Conservation (phyloP, 2,113 vertebrate genomes). For the Aegithalos caudatus region DNA sequence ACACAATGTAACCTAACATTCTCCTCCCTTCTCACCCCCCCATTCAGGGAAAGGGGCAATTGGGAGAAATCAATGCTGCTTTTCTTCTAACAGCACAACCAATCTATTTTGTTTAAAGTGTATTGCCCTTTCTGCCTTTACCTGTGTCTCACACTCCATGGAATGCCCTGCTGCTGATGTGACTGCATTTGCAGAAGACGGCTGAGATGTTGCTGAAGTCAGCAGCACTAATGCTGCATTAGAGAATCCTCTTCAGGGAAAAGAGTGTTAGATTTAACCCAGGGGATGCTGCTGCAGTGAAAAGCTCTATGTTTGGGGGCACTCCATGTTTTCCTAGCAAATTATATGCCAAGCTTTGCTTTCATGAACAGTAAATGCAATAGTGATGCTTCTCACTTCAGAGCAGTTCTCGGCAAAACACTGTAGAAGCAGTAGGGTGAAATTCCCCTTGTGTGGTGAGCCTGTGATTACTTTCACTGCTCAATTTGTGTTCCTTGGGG, state of each 20-base stretch:
- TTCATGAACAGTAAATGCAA: background rate
- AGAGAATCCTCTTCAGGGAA: constrained; percentile 33
- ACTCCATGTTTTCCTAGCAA: background rate
- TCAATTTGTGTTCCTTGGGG: background rate
- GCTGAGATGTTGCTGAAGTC: constrained; percentile 63
- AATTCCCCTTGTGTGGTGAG: background rate
- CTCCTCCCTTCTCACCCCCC: background rate
- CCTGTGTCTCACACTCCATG: background rate
- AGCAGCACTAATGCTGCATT: constrained; percentile 48
- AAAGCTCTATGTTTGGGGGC: background rate
- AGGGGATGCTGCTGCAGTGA: background rate
- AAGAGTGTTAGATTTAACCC: constrained; percentile 10
- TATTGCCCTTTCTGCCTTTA: background rate
- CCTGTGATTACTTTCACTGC: background rate
- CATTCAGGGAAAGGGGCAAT: background rate
- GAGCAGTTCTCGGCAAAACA: background rate
- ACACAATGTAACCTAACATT: background rate
- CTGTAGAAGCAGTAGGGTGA: background rate
- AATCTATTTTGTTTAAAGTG: background rate
- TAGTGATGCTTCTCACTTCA: background rate
- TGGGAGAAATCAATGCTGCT: background rate
- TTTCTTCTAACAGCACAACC: background rate
- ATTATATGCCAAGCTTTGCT: constrained; percentile 2
- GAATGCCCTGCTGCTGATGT: background rate
- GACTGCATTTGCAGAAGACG: constrained; percentile 39